Evolutionary conservation across 2,888 invertebrate species (phyloP), one percentile per base, ranked within the genome.

Genomic region (Parthenolecanium corni): DNA sequence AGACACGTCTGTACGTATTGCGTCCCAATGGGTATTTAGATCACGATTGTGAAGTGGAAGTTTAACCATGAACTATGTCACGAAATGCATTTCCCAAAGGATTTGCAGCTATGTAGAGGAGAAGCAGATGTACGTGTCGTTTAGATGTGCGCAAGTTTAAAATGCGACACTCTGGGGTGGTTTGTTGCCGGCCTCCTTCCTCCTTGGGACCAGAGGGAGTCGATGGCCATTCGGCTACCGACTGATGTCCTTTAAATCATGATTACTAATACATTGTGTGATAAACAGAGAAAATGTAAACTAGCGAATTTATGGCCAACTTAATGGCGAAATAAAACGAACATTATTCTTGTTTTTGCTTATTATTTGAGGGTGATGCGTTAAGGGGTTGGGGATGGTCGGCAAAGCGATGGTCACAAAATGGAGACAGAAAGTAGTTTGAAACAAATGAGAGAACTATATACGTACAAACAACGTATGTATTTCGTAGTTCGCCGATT

Each of bases 11-110:
- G 5, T 31, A 31, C 31, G 9, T 31, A 9, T 44, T 44, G 16
- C 14, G 49, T 58, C 58, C 58, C 58, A n/a, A 2, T 36, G 58
- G 58, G 58, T 58, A 58, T 58, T 58, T 58, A 58, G 58, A 58
- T 58, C 58, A 58, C 58, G 58, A 58, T 58, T 58, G 58, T 58
- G 58, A 58, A 58, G 58, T 58, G 58, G 58, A 58, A 47, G 49
- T 58, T 58, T 58, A 58, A 31, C 58, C 36, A 47, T 58, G 58
- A 58, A 58, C 58, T 58, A 58, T 58, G 47, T 58, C 49, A 58
- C 21, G 44, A 46, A 47, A 31, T 31, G 31, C 31, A 31, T 31
- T 31, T 31, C 31, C 31, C 31, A 31, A 4, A 31, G 31, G 31
- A 31, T 31, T 31, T 31, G 31, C 31, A 6, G 5, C 5, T 9